Evolutionary conservation across 2,113 vertebrate genomes (phyloP).

Genomic region (Tor tambroides): DNA sequence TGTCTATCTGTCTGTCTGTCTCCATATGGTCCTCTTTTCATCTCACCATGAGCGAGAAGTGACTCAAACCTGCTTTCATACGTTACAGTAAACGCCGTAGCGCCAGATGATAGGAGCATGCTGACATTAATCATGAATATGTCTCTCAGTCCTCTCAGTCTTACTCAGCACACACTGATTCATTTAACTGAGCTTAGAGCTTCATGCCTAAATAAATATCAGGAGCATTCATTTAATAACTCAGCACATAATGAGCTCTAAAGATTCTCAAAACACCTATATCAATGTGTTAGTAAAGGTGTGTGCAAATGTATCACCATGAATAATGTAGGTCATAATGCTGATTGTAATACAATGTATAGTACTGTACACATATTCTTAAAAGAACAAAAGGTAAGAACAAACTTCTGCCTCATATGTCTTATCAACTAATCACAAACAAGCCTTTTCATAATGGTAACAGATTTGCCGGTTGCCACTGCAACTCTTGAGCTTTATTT

Average conservation of each 20-base stretch:
- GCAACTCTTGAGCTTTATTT: background rate
- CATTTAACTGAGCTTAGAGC: background rate
- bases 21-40: constrained; percentile 10
- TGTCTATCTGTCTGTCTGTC: constrained; percentile 37
- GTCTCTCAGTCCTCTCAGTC: constrained; percentile 2
- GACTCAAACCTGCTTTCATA: constrained; percentile 27
- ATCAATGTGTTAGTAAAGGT: background rate
- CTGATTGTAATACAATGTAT: background rate
- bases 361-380: background rate
- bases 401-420: background rate
- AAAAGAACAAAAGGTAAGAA: constrained; percentile 2
- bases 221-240: background rate
- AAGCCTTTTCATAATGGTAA: background rate
- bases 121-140: constrained; percentile 6
- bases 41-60: background rate
- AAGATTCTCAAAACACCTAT: background rate
- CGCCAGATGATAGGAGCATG: background rate
- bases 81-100: background rate
- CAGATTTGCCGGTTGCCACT: background rate
- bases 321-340: background rate
- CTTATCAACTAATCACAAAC: background rate
- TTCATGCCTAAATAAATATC: constrained; percentile 1
- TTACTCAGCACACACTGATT: constrained; percentile 5
- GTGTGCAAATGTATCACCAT: background rate
- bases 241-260: background rate